A percentile compares a stretch with the other conserved stretches of the same genome.
Conservation (phyloP, 2,888 invertebrate genomes). For the Salticus scenicus region DNA sequence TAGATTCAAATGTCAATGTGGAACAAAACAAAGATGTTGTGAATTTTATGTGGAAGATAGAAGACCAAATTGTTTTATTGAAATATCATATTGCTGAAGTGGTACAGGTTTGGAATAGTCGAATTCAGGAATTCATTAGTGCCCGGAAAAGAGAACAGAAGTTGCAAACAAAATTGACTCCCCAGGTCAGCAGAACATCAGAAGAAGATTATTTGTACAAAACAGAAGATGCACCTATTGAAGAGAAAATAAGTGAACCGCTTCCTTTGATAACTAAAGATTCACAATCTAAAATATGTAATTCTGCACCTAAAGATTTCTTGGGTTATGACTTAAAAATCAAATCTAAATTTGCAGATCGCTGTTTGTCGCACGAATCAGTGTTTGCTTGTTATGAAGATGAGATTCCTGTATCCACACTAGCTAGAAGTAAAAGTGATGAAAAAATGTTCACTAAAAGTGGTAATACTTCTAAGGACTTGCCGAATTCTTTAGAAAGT, state of each 20-base stretch:
- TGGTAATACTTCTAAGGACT: not conserved
- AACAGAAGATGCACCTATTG: not conserved
- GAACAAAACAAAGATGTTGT: slow-evolving; percentile 65
- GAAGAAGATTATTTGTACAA: slow-evolving; percentile 16
- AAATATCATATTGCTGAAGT: slow-evolving; percentile 83
- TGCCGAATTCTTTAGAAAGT: not conserved
- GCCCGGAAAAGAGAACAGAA: slow-evolving; percentile 77
- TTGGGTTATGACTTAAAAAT: not conserved
- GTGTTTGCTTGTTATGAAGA: not conserved
- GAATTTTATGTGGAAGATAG: slow-evolving; percentile 71
- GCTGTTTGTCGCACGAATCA: not conserved
- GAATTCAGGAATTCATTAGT: slow-evolving; percentile 76
- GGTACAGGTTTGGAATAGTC: slow-evolving; percentile 83
- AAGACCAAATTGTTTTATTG: slow-evolving; percentile 74
- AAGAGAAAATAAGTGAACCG: not conserved
- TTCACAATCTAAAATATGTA: too few relatives aligned
- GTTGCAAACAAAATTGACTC: slow-evolving; percentile 40
- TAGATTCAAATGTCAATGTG: slow-evolving; percentile 75
- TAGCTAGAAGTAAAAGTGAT: not conserved
- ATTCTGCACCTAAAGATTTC: too few relatives aligned
- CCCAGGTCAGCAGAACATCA: slow-evolving; percentile 41
- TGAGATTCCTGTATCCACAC: not conserved
- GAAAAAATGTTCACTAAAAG: not conserved
- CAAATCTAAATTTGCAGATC: not conserved
- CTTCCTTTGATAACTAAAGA: not conserved